Base-by-base conservation (phyloP, 2,797 vertebrate species). In the Helarctos malayanus region DNA sequence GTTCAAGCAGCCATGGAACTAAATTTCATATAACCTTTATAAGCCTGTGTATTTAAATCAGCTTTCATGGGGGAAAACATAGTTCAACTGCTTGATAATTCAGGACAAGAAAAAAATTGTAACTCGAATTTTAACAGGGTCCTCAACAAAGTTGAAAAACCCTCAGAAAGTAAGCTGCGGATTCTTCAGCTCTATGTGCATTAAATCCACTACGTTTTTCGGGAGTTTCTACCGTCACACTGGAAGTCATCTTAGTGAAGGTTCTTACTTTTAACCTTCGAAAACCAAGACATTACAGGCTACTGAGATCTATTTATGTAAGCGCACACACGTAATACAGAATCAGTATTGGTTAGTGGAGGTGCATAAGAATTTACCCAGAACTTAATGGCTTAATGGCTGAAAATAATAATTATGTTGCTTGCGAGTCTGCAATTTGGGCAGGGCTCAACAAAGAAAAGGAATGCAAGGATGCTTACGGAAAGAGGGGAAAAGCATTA, bases 41-140 rank as follows among this genome's bases (percentile, higher is more conserved):
- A 92, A 83, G 57, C 27, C 69, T 89, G 32, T 57, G n/a, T 68
- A 90, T 61, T 95, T 96, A 92, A 97, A 96, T 97, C 82, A 97
- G 29, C n/a, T 89, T 87, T 78, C 93, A 96, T 87, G 73, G 45
- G 19, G 4, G 7, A 12, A 35, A 35, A 69, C 49, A 75, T 65
- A n/a, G 1, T 73, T 76, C 63, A 71, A 92, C 29, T 57, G 23
- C 59, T 92, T 94, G 73, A 80, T 91, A 96, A 96, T 89, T 93
- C 81, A 81, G 41, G 94, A 85, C 41, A 91, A 89, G 75, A 91
- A 73, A 97, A 97, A 94, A 94, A 89, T 27, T 63, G 38, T 86
- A 96, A 92, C 54, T 61, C 61, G 45, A 96, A 94, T 83, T 84
- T 86, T 88, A 94, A 82, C 25, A 82, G n/a, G 52, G 29, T 68